Evolutionary conservation across 2,797 vertebrate species (phyloP), one percentile per base, ranked within the genome.

Genomic region (Pitangus sulphuratus): DNA sequence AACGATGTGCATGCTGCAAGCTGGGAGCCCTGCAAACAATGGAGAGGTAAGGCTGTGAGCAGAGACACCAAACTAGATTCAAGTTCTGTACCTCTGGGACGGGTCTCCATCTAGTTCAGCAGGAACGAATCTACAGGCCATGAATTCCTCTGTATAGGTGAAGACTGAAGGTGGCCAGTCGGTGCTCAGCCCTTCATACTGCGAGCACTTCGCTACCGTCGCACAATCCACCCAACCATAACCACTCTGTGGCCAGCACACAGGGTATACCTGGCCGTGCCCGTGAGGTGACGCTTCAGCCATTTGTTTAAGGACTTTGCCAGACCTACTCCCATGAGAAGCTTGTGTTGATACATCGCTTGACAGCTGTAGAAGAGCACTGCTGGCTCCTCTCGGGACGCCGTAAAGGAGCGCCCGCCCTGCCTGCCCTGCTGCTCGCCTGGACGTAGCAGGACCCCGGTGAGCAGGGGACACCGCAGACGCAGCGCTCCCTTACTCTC

Each of bases 401-500:
- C 72, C 2, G 6, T 18, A 19, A 35, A 13, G 9, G 22, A 39
- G 44, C 0, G 1, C 7, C 30, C 16, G 42, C 45, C 31, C 57
- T 9, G 37, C 14, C 37, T 9, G 37, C 14, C 37, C 35, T 31
- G 51, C 58, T 33, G 65, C 51, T 65, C 66, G 8, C 21, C 10
- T 4, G 74, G 42, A 8, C 7, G 33, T 61, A 25, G 57, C 53
- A 6, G 24, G 45, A 40, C 42, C 17, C 17, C n/a, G 5, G 24
- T 0, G 17, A 42, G 17, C 10, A 30, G 80, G 26, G 39, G 16
- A 44, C 70, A 16, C 1, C 0, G 30, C 12, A 4, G 8, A 7
- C 33, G 15, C 33, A 10, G 56, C 33, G 15, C 33, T 57, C 56
- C 33, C 56, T 25, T 11, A 30, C 15, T 30, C 15, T 30, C 50